A percentile compares a stretch with the other conserved stretches of the same genome.
These are phyloP conservation scores for Clarias macrocephalus DNA, from an alignment of 2,113 vertebrate genomes.

Conservation along the genomic window DNA sequence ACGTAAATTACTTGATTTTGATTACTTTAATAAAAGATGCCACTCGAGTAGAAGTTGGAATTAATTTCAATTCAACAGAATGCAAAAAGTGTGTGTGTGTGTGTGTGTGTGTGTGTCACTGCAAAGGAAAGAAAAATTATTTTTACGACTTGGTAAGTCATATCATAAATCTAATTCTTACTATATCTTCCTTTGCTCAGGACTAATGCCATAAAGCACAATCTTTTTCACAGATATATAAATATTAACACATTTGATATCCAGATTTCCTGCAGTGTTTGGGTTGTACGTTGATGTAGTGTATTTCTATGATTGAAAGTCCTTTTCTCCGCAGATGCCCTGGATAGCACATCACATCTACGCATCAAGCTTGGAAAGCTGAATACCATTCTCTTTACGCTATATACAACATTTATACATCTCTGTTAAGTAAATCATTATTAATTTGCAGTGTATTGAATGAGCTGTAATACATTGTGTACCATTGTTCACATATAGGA, in stretches of 20 bases:
- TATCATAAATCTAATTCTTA: conserved; percentile 57
- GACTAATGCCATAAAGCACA: not conserved
- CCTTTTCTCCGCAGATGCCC: not conserved
- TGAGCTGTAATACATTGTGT: not conserved
- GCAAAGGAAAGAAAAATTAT: conserved; percentile 51
- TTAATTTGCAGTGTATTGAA: not conserved
- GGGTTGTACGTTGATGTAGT: not conserved
- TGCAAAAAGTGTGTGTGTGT: not conserved
- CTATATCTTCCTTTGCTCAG: conserved; percentile 33
- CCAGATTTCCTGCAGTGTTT: not conserved
- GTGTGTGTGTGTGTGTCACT: not conserved
- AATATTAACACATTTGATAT: not conserved
- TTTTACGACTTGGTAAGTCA: conserved; percentile 51
- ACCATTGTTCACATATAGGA: not conserved
- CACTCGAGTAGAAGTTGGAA: not conserved
- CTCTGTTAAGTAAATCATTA: not conserved
- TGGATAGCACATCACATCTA: not conserved
- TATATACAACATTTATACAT: not conserved
- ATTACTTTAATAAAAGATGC: not conserved
- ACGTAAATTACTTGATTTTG: not conserved
- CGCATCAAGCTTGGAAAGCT: not conserved
- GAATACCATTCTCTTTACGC: not conserved
- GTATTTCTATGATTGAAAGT: conserved; percentile 29
- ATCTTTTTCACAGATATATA: not conserved
- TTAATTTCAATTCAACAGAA: not conserved